These are phyloP conservation scores for Fopius arisanus DNA, from an alignment of 1,140 invertebrate genomes.

Conservation along the genomic window DNA sequence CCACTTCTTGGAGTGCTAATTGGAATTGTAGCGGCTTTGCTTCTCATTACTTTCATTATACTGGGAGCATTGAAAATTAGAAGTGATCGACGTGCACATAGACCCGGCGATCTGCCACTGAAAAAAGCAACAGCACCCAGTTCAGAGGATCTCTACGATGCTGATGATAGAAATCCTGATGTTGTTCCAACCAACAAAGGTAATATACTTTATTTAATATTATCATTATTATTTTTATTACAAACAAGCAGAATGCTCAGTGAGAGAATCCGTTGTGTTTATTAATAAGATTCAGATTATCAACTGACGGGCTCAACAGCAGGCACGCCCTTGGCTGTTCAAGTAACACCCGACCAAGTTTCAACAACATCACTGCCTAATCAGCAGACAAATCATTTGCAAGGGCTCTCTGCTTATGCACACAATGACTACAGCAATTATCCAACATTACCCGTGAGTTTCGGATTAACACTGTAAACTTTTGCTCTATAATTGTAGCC, in stretches of 20 bases:
- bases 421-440: constrained; percentile 62
- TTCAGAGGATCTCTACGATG: constrained; percentile 74
- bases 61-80: constrained; percentile 75
- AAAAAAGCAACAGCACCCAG: constrained; percentile 76
- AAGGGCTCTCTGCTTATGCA: constrained; percentile 51
- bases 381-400: constrained; percentile 57
- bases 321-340: constrained; percentile 64
- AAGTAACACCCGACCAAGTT: constrained; percentile 60
- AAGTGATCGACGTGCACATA: constrained; percentile 65
- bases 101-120: constrained; percentile 71
- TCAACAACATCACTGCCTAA: constrained; percentile 53
- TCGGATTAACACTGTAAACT: neutral
- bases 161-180: constrained; percentile 85
- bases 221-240: no score
- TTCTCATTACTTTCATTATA: constrained; percentile 75
- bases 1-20: constrained; percentile 79
- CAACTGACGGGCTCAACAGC: constrained; percentile 69
- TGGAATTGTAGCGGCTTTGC: constrained; percentile 74
- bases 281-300: constrained; percentile 70
- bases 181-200: constrained; percentile 87
- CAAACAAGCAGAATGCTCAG: no score
- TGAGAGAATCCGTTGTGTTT: neutral
- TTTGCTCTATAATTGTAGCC: neutral
- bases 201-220: no score
- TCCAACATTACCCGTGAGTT: constrained; percentile 60